These are phyloP conservation scores for Epinotia nisella DNA, from an alignment of 2,888 invertebrate genomes.

Conservation along the genomic window DNA sequence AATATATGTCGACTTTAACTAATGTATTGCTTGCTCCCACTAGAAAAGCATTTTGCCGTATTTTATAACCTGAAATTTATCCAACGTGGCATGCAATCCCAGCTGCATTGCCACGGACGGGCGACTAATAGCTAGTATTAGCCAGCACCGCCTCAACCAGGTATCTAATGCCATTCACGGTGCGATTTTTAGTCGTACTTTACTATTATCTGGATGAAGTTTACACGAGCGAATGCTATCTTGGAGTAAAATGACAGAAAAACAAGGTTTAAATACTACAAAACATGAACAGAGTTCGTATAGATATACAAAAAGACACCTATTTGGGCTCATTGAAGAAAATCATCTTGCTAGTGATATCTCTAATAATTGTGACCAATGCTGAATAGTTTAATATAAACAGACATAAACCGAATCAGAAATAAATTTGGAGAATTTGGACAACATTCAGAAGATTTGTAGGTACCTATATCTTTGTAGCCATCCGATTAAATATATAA, in stretches of 20 bases:
- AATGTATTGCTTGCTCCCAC: constrained; percentile 36
- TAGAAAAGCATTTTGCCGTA: constrained; percentile 34
- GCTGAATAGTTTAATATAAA: neutral
- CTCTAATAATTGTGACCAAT: neutral
- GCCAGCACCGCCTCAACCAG: constrained; percentile 45
- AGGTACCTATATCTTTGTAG: too few relatives aligned
- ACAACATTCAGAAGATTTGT: too few relatives aligned
- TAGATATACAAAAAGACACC: too few relatives aligned
- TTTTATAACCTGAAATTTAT: constrained; percentile 43
- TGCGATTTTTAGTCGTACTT: constrained; percentile 32
- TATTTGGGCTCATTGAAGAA: too few relatives aligned
- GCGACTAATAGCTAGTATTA: constrained; percentile 54
- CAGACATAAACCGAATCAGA: too few relatives aligned
- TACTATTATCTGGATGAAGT: neutral
- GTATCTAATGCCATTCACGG: constrained; percentile 11
- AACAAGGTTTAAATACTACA: neutral
- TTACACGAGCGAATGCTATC: neutral
- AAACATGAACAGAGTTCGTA: too few relatives aligned
- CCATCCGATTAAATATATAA: too few relatives aligned
- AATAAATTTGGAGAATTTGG: too few relatives aligned
- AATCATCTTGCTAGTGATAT: neutral
- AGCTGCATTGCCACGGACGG: constrained; percentile 51
- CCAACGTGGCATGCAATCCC: constrained; percentile 50
- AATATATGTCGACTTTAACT: constrained; percentile 15
- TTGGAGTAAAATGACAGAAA: neutral